phyloP scores from a whole-genome alignment of 2,113 vertebrate genomes.

The Acrocephalus kingi region DNA sequence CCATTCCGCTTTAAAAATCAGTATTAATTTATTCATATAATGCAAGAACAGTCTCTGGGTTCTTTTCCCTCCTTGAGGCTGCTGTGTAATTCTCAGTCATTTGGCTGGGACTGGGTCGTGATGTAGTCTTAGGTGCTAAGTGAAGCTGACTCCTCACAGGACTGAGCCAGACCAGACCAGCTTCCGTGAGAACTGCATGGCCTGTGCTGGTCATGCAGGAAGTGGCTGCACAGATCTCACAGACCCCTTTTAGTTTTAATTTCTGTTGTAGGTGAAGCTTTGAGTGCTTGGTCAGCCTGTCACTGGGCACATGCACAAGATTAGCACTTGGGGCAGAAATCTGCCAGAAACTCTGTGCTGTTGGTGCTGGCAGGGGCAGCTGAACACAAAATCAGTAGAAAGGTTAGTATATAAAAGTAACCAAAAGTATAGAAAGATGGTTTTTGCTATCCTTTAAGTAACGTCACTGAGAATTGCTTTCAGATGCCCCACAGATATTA shows the following conservation, averaged over 20 bases:
- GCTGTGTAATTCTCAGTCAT: neutral
- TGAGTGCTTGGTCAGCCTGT: neutral
- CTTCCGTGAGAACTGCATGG: neutral
- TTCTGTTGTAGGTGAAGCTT: neutral
- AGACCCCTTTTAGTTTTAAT: neutral
- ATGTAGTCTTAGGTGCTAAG: neutral
- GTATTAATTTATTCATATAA: neutral
- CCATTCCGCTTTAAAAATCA: neutral
- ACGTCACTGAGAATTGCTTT: neutral
- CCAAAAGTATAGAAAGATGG: neutral
- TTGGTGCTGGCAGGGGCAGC: neutral
- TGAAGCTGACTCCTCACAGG: neutral
- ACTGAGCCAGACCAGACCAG: neutral
- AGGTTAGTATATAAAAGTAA: neutral
- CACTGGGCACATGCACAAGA: neutral
- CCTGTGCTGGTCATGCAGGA: neutral
- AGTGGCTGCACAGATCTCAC: neutral
- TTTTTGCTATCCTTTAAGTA: neutral
- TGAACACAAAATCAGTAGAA: neutral
- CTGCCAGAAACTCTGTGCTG: neutral
- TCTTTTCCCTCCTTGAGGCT: neutral
- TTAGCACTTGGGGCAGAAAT: neutral
- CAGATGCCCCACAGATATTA: neutral
- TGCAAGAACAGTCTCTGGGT: neutral
- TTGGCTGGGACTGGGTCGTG: neutral